Conservation (phyloP, 2,888 invertebrate species). For the Leistus spinibarbis region DNA sequence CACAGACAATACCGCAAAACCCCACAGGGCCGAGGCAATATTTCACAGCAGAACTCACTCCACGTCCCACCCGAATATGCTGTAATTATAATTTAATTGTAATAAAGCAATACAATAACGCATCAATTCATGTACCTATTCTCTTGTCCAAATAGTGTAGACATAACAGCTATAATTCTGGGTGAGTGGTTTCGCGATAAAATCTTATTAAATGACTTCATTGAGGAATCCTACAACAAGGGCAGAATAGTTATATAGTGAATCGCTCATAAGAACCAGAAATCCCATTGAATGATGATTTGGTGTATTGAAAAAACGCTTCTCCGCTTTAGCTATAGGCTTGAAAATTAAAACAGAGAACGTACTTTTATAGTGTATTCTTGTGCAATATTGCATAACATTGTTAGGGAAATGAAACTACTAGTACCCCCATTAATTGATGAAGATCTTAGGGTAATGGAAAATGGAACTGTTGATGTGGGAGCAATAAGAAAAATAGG, state of each 20-base stretch:
- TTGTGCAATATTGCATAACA: neutral
- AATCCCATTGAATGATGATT: constrained; percentile 41
- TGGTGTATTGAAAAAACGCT: constrained; percentile 42
- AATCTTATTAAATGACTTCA: constrained; percentile 36
- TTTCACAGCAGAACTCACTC: too few relatives aligned
- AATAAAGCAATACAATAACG: too few relatives aligned
- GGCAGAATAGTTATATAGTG: constrained; percentile 33
- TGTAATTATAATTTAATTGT: too few relatives aligned
- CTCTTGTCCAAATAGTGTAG: too few relatives aligned
- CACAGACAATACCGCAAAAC: too few relatives aligned
- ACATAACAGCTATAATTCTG: too few relatives aligned
- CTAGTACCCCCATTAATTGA: constrained; percentile 45
- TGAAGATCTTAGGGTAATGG: too few relatives aligned
- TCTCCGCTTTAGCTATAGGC: constrained; percentile 42
- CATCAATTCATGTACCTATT: too few relatives aligned
- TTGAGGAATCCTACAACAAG: constrained; percentile 15
- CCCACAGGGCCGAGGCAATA: too few relatives aligned
- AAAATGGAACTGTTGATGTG: too few relatives aligned
- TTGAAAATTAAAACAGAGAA: neutral
- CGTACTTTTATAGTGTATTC: neutral
- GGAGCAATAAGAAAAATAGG: too few relatives aligned
- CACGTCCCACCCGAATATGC: too few relatives aligned
- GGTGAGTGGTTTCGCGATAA: constrained; percentile 44
- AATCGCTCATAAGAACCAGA: constrained; percentile 28
- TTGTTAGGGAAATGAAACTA: neutral